Base-by-base conservation (phyloP, 2,888 invertebrate species). In the Formica aserva region DNA sequence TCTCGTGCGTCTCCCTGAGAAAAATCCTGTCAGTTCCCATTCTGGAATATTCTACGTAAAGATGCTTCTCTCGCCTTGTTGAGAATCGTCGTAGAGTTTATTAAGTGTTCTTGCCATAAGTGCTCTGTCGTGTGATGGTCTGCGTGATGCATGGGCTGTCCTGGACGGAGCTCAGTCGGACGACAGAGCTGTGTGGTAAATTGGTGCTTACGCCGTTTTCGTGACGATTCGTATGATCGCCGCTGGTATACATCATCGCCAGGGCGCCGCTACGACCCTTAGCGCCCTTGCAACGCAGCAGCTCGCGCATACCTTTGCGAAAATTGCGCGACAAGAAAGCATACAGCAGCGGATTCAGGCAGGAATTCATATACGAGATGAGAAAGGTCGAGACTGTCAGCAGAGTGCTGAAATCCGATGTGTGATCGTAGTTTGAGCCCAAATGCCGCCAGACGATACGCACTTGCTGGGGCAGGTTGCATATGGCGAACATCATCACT, bases 401-500 rank as follows among this genome's bases (percentile, higher is more conserved):
- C 26, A 97, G 95, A 9, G 97, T 97, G 92, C 97, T 97, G 93
- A 98, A 97, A 92, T 97, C 96, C 8, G 93, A 92, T 3, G 86
- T 89, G 18, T 84, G 83, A 77, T 93, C 91, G 83, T 92, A 93
- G 77, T 86, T 91, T 18, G 92, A 87, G 67, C 88, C 91, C 97
- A 97, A 98, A 94, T 97, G 97, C 93, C 97, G 97, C 97, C 98
- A 98, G 96, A 98, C 96, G 94, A 98, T 98, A 55, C 98, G 96
- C 1, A 97, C 97, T 95, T 98, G 98, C 95, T 98, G 97, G 0
- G 98, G 98, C 86, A 98, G 95, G 94, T 98, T 98, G 95, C 98
- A 98, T 55, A 98, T 93, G 22, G 98, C 98, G 95, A 98, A 99
- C 76, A 98, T 97, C 88, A 98, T 96, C 71, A 98, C 98, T 69